phyloP scores from a whole-genome alignment of 2,113 vertebrate genomes.

The Promerops cafer region DNA sequence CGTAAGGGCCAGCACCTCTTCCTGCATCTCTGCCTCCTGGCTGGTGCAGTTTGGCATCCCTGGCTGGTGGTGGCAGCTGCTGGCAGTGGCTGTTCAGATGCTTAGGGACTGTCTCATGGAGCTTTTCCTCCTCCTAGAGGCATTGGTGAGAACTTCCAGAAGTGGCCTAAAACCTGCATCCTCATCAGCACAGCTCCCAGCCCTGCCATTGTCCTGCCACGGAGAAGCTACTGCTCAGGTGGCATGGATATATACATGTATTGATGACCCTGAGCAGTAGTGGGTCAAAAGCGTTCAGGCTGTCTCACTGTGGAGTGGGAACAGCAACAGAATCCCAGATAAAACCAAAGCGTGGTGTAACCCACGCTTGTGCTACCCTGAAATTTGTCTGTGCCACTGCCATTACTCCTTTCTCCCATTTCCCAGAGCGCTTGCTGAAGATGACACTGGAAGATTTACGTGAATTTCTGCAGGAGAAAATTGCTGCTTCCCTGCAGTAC shows the following conservation, averaged over 20 bases:
- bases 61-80: not conserved
- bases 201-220: not conserved
- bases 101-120: not conserved
- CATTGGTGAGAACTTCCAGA: not conserved
- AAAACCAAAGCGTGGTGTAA: not conserved
- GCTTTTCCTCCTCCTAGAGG: slow-evolving; percentile 61
- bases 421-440: slow-evolving; percentile 78
- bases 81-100: rapidly evolving
- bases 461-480: slow-evolving; percentile 85
- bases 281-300: rapidly evolving
- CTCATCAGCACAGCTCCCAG: not conserved
- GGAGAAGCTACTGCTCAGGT: not conserved
- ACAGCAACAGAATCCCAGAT: not conserved
- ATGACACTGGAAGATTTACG: slow-evolving; percentile 81
- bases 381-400: not conserved
- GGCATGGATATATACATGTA: not conserved
- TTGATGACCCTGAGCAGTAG: not conserved
- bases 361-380: rapidly evolving
- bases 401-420: not conserved
- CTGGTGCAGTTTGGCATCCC: not conserved
- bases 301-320: not conserved
- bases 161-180: not conserved
- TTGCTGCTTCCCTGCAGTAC: slow-evolving; percentile 70
- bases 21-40: not conserved
- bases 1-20: not conserved